Percentiles rank a stretch among this genome's conserved stretches.
Conservation (phyloP, 2,113 vertebrate species). For the Tinamus guttatus region DNA sequence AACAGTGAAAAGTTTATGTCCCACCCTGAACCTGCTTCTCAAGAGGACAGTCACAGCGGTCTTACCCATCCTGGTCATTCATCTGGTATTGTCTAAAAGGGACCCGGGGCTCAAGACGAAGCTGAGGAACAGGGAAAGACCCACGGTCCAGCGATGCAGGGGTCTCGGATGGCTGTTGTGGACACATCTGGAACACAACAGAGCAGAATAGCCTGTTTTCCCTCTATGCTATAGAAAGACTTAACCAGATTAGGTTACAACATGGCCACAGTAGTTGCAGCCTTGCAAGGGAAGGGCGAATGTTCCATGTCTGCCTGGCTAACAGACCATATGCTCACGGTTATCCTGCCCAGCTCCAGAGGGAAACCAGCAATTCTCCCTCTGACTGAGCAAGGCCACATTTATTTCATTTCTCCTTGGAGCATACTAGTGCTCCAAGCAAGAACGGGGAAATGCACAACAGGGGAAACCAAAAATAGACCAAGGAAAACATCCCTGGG, state of each 20-base stretch:
- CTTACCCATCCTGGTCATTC: slow-evolving; percentile 93
- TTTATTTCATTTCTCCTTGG: neutral
- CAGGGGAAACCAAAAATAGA: neutral
- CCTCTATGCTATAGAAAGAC: neutral
- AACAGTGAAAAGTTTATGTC: neutral
- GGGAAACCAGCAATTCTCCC: neutral
- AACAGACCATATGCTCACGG: neutral
- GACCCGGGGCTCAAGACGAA: slow-evolving; percentile 90
- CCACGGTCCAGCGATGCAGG: slow-evolving; percentile 81
- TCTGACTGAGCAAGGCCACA: neutral
- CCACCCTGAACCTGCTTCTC: neutral
- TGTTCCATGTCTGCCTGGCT: neutral
- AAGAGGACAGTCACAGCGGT: neutral
- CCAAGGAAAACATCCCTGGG: neutral
- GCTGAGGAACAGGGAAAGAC: slow-evolving; percentile 83
- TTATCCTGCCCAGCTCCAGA: neutral
- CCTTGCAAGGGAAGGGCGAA: neutral
- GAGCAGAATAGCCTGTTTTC: neutral
- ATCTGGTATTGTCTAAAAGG: slow-evolving; percentile 88
- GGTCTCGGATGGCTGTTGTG: slow-evolving; percentile 88
- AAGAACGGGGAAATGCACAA: neutral
- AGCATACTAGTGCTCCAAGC: neutral
- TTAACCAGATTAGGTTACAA: neutral
- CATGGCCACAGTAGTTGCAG: rapidly evolving
- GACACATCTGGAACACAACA: slow-evolving; percentile 89